Conservation (phyloP, 2,797 vertebrate species). For the Fratercula arctica region DNA sequence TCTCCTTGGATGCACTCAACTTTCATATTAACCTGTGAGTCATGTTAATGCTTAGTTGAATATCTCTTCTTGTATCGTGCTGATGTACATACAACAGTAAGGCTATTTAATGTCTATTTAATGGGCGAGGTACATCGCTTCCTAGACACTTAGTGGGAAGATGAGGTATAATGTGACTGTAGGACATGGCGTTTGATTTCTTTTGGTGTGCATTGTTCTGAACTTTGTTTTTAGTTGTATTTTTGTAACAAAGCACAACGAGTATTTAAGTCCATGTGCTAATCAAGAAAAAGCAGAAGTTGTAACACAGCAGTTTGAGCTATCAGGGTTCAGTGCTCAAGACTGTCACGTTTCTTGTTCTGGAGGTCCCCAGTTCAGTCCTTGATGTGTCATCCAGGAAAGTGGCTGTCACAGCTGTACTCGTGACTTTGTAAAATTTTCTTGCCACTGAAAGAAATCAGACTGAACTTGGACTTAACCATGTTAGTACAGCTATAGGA, state of each 20-base stretch:
- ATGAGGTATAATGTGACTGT: neutral
- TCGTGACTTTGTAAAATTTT: slow-evolving; percentile 17
- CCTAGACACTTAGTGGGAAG: neutral
- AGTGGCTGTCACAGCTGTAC: neutral
- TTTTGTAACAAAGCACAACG: neutral
- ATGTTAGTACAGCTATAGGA: neutral
- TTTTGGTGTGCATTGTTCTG: neutral
- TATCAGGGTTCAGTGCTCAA: neutral
- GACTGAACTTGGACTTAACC: neutral
- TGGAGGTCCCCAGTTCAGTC: slow-evolving; percentile 16
- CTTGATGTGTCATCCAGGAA: slow-evolving; percentile 31
- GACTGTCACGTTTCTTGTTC: neutral
- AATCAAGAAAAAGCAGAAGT: neutral
- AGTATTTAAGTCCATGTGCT: neutral
- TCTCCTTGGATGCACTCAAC: neutral
- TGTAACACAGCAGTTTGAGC: neutral
- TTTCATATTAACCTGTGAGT: neutral
- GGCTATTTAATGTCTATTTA: neutral
- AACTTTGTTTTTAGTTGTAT: neutral
- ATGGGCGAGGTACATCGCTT: neutral
- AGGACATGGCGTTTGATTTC: neutral
- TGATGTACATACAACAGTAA: neutral
- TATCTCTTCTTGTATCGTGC: neutral
- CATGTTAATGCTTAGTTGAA: neutral
- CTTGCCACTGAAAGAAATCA: neutral